A percentile compares a stretch with the other conserved stretches of the same genome.
Conservation (phyloP, 2,888 invertebrate species). For the Diarsia brunnea region DNA sequence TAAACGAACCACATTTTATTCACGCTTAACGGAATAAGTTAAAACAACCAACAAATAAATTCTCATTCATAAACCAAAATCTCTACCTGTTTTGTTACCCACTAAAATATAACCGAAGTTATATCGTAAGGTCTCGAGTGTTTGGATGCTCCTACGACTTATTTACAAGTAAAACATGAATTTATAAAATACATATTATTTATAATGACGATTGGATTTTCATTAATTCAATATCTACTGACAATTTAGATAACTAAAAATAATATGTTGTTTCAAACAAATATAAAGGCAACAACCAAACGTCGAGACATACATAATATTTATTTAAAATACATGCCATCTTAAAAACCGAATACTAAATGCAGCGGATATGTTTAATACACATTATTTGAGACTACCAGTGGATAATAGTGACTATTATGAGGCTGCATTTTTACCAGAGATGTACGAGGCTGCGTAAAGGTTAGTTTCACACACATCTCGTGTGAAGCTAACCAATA, state of each 20-base stretch:
- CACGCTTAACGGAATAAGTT: slow-evolving; percentile 78
- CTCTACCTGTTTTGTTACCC: slow-evolving; percentile 61
- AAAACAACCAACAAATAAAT: slow-evolving; percentile 75
- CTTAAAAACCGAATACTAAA: slow-evolving; percentile 64
- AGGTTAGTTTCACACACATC: background rate
- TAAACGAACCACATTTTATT: slow-evolving; percentile 82
- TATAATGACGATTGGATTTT: background rate
- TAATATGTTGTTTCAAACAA: slow-evolving; percentile 16
- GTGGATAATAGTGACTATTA: slow-evolving; percentile 61
- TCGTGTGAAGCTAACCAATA: background rate
- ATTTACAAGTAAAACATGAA: background rate
- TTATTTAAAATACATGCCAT: slow-evolving; percentile 43
- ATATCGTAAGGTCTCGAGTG: slow-evolving; percentile 24
- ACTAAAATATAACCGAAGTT: slow-evolving; percentile 61
- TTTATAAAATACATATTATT: background rate
- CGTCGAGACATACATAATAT: slow-evolving; percentile 33
- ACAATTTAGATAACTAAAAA: slow-evolving; percentile 6
- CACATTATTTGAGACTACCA: slow-evolving; percentile 51
- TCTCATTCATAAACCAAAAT: slow-evolving; percentile 71
- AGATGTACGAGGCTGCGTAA: background rate
- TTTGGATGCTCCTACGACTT: slow-evolving; percentile 22
- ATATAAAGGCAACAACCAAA: slow-evolving; percentile 31
- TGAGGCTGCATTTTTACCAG: background rate
- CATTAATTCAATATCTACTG: background rate
- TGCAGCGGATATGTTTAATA: slow-evolving; percentile 65